These are phyloP conservation scores for Alviniconcha marisindica DNA, from an alignment of 1,140 invertebrate genomes.

Conservation along the genomic window DNA sequence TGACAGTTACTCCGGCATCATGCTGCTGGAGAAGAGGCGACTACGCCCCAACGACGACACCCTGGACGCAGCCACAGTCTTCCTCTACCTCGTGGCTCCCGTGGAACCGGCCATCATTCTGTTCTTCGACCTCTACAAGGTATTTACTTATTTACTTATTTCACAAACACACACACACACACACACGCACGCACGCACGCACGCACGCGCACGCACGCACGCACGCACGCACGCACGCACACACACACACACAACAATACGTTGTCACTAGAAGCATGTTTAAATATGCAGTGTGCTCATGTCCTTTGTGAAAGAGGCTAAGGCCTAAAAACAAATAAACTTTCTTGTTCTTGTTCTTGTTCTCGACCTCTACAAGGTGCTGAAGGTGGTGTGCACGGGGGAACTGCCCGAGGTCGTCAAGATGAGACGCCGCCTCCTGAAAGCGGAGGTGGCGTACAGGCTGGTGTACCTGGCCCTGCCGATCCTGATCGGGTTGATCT, in stretches of 20 bases:
- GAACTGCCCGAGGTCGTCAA: background rate
- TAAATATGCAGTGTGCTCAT: no score
- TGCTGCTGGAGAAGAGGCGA: slow-evolving; percentile 44
- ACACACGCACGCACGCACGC: background rate
- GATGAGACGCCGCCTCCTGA: background rate
- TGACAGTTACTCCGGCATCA: slow-evolving; percentile 52
- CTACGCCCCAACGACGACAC: slow-evolving; percentile 32
- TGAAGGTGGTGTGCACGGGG: background rate
- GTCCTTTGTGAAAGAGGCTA: no score
- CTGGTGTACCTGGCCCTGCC: slow-evolving; percentile 45
- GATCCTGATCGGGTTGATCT: slow-evolving; percentile 49
- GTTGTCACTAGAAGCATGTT: no score
- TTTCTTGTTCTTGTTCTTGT: no score
- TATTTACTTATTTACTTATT: no score
- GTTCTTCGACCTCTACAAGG: slow-evolving; percentile 46
- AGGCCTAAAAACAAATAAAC: no score
- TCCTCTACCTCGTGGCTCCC: slow-evolving; percentile 56
- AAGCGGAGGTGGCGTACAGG: slow-evolving; percentile 1
- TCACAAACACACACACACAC: no score
- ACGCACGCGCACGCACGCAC: background rate
- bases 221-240: background rate
- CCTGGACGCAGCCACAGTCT: slow-evolving; percentile 31
- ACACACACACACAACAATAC: no score
- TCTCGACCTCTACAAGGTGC: slow-evolving; percentile 43
- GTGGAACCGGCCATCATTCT: slow-evolving; percentile 60